A percentile compares a stretch with the other conserved stretches of the same genome.
phyloP scores from a whole-genome alignment of 1,140 invertebrate genomes.

The Lepidotrigona ventralis region DNA sequence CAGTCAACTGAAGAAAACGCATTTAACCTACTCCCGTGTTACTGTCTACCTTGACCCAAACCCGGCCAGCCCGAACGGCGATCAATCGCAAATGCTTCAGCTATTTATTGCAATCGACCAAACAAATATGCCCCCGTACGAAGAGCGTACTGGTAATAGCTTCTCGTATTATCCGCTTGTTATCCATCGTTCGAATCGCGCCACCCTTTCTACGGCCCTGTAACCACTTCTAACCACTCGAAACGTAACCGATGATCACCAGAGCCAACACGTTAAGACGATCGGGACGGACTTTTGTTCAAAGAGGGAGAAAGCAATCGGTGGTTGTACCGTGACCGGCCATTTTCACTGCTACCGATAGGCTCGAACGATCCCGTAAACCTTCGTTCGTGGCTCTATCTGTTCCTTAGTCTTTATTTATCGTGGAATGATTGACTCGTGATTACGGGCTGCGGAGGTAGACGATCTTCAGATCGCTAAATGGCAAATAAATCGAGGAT shows the following conservation, averaged over 20 bases:
- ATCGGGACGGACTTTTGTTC: not conserved
- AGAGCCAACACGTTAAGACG: slow-evolving; percentile 3
- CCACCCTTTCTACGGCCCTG: not conserved
- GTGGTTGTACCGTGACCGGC: not conserved
- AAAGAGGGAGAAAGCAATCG: not conserved
- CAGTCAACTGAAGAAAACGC: not conserved
- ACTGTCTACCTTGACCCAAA: slow-evolving; percentile 10
- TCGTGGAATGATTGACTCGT: slow-evolving; percentile 74
- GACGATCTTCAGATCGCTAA: slow-evolving; percentile 56
- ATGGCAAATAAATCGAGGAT: not conserved
- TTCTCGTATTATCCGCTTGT: slow-evolving; percentile 7
- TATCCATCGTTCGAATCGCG: not conserved
- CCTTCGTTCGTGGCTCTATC: slow-evolving; percentile 32
- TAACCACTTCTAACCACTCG: slow-evolving; percentile 3
- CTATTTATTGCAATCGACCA: slow-evolving; percentile 39
- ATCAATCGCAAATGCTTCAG: slow-evolving; percentile 21
- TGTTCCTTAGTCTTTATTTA: slow-evolving; percentile 71
- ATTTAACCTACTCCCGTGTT: not conserved
- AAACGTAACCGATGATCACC: slow-evolving; percentile 1
- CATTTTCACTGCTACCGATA: slow-evolving; percentile 38
- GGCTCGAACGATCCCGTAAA: slow-evolving; percentile 27
- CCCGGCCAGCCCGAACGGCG: not conserved
- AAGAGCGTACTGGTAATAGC: not conserved
- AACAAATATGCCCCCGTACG: slow-evolving; percentile 20
- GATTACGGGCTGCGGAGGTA: slow-evolving; percentile 72